Base-by-base conservation (phyloP, 2,113 vertebrate genomes). In the Lampris megalopsis region DNA sequence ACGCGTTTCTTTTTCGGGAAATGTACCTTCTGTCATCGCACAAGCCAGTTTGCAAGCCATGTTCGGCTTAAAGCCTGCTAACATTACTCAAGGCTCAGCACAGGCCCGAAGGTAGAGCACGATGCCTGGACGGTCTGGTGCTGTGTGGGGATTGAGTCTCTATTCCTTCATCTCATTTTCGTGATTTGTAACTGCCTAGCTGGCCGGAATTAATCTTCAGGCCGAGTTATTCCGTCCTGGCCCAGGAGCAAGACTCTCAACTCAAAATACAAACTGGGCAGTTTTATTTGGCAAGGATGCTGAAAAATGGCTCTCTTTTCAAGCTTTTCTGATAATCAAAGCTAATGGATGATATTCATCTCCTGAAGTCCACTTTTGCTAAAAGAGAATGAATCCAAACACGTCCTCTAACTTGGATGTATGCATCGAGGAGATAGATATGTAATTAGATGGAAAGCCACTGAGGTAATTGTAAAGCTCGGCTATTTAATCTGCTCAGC, bases 171-270 rank as follows among this genome's bases (percentile, higher is more conserved):
- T 89, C 72, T 85, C 89, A 91, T 92, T 93, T 93, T 85, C 86
- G 82, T 93, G 91, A 93, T 93, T 93, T 93, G 91, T 91, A 90
- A 88, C 88, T 84, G 64, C 24, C 87, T 89, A 85, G 82, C 82
- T 88, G 82, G 73, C 83, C 74, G 67, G 73, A 89, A 88, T 82
- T 63, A 90, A 89, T 91, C 89, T 88, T 81, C 5, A 1, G 88
- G 85, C 88, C 73, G 71, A 86, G 86, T 90, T 88, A 83, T 77
- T 92, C 81, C 68, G 43, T 35, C 40, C 86, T 88, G 89, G 92
- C 88, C 84, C 75, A 41, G 78, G 63, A 73, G 78, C 67, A 68
- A 37, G 81, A 74, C 76, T 71, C 83, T 87, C 80, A 59, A 64
- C 67, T 87, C 85, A 81, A 92, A 91, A 92, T 85, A 92, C 87